Conservation (phyloP, 1,140 invertebrate genomes). For the Drosophila tristis region DNA sequence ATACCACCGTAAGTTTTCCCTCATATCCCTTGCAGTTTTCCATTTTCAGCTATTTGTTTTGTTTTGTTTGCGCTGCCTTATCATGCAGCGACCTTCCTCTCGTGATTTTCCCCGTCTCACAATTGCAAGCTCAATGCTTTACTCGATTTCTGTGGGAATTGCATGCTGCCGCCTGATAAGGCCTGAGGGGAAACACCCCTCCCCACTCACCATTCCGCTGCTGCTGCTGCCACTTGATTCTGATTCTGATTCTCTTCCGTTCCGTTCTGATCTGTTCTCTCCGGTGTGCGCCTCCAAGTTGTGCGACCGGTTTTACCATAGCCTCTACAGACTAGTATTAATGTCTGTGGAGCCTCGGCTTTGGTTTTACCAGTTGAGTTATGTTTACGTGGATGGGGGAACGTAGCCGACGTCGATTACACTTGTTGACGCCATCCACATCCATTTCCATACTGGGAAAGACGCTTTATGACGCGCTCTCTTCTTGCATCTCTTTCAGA, state of each 20-base stretch:
- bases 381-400: constrained; percentile 17
- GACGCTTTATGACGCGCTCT: neutral
- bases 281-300: constrained; percentile 3
- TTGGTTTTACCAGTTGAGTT: constrained; percentile 45
- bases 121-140: constrained; percentile 16
- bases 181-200: constrained; percentile 23
- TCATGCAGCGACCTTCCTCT: constrained; percentile 51
- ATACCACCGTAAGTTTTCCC: constrained; percentile 44
- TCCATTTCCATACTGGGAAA: no score
- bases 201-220: no score
- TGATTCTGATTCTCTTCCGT: neutral
- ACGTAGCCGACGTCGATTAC: neutral
- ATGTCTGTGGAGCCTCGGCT: constrained; percentile 16
- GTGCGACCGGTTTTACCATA: constrained; percentile 49
- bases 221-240: neutral
- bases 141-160: constrained; percentile 30
- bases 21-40: no score
- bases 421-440: neutral
- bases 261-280: constrained; percentile 5
- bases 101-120: constrained; percentile 32
- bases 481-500: constrained; percentile 31
- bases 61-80: constrained; percentile 26
- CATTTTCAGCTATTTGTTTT: neutral
- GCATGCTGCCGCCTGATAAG: constrained; percentile 40
- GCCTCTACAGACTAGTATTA: constrained; percentile 14